Evolutionary conservation across 2,888 invertebrate genomes (phyloP), one percentile per base, ranked within the genome.

Genomic region (Melinaea marsaeus): DNA sequence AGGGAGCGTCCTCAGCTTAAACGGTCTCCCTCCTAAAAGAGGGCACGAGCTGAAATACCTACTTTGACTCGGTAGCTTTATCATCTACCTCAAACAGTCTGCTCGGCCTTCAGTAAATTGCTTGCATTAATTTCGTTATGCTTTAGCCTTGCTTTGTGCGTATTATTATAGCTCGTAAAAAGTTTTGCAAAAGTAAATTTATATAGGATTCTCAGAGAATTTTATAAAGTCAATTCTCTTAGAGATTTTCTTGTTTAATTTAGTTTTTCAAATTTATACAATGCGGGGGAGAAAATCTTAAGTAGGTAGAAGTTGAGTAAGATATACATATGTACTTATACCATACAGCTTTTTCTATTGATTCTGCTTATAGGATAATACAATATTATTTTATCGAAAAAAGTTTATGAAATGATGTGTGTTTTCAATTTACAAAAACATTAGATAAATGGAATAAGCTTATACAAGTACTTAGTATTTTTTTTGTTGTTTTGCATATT

Each of bases 1-100:
- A 81, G 83, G 77, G 84, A 86, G 85, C 81, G 81, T 79, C 81
- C 79, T 80, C 77, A 80, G 79, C 83, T 84, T 85, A 84, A 84
- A 83, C 79, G 81, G 70, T 80, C 79, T 76, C 79, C 77, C 70
- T 71, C 72, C 70, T 72, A 69, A 68, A 68, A 72, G 72, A 71
- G 68, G 59, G 61, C 48, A 63, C 55, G 66, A 55, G 60, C 57
- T 67, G 72, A 73, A 74, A 79, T 77, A 77, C 79, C 79, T 79
- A 78, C 83, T 80, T 81, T 85, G 85, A 83, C 84, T 79, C 78
- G 78, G 71, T 67, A 72, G 78, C 82, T 85, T 83, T 84, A 86
- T 86, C 81, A 80, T 70, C 72, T 71, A 74, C 79, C 79, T 75
- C 82, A 84, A 82, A 81, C 82, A 81, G 66, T 67, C 74, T 73